Evolutionary conservation across 2,113 vertebrate species (phyloP).

Genomic region (Abramis brama): DNA sequence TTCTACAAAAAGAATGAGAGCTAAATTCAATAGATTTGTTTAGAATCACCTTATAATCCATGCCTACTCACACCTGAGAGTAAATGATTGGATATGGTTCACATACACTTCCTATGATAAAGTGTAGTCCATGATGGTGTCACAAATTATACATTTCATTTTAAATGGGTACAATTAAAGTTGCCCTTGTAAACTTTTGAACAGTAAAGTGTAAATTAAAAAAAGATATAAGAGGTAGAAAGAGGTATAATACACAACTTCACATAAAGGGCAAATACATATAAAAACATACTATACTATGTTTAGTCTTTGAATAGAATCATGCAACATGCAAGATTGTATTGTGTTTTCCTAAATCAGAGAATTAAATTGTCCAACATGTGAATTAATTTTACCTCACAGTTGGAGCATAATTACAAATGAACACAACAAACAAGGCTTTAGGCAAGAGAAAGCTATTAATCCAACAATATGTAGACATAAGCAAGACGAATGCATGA

Average conservation of each 20-base stretch:
- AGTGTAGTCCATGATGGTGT: not conserved
- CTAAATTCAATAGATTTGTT: not conserved
- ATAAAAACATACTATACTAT: not conserved
- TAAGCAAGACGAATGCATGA: not conserved
- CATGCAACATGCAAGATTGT: not conserved
- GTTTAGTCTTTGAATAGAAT: not conserved
- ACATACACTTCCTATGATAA: not conserved
- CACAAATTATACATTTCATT: not conserved
- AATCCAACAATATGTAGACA: not conserved
- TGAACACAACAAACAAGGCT: not conserved
- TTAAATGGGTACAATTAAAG: not conserved
- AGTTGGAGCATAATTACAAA: slow-evolving; percentile 14
- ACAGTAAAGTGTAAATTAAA: not conserved
- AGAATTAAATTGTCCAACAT: not conserved
- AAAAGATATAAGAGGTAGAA: not conserved
- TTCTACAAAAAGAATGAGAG: not conserved
- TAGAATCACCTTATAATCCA: not conserved
- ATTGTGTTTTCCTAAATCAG: too few species aligned
- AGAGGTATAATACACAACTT: not conserved
- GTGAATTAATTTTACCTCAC: slow-evolving; percentile 7
- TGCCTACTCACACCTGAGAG: not conserved
- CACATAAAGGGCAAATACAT: not conserved
- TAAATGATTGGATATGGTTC: not conserved
- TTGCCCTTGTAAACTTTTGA: not conserved
- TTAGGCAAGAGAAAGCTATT: not conserved